Evolutionary conservation across 2,797 vertebrate genomes (phyloP).

Genomic region (Gambusia yucatana): DNA sequence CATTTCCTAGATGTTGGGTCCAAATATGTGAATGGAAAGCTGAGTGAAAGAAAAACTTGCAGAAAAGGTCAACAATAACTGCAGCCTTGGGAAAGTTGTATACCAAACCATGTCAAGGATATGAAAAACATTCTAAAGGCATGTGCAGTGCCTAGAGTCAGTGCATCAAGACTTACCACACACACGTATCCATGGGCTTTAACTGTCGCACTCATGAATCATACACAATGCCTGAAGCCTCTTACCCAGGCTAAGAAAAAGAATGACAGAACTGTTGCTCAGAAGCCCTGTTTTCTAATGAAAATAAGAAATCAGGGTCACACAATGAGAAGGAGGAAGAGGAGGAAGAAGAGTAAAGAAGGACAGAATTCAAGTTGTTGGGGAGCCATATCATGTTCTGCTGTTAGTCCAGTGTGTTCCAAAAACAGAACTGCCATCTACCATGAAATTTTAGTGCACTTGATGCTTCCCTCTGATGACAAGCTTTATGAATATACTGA

Average conservation of each 20-base stretch:
- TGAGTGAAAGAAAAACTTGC: neutral
- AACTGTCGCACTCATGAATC: neutral
- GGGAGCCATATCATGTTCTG: neutral
- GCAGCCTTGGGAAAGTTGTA: neutral
- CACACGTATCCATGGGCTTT: neutral
- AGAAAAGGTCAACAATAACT: neutral
- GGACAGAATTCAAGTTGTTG: neutral
- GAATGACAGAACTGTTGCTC: neutral
- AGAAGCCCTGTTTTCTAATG: neutral
- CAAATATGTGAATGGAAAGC: neutral
- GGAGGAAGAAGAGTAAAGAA: neutral
- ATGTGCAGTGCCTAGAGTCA: neutral
- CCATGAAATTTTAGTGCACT: neutral
- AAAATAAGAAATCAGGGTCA: neutral
- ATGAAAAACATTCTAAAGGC: neutral
- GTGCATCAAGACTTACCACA: neutral
- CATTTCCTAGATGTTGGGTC: neutral
- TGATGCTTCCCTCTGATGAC: neutral
- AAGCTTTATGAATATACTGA: constrained; percentile 1
- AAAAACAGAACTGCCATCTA: neutral
- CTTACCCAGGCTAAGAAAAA: neutral
- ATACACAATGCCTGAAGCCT: neutral
- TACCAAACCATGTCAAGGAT: neutral
- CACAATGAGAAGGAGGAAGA: neutral
- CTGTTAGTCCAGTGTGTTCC: neutral